These are phyloP conservation scores for Rhineura floridana DNA, from an alignment of 2,113 vertebrate genomes.

Conservation along the genomic window DNA sequence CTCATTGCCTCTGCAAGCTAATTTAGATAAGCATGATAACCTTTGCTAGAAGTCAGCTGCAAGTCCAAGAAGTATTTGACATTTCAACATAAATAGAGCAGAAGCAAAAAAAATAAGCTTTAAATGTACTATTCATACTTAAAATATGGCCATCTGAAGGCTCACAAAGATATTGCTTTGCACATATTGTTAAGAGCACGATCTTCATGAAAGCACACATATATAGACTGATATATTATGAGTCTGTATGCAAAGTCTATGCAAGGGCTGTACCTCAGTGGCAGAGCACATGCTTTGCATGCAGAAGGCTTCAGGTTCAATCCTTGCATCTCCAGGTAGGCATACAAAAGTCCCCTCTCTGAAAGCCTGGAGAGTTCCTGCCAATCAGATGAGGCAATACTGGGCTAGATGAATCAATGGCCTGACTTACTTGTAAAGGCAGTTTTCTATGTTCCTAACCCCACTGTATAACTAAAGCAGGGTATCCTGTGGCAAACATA, in stretches of 20 bases:
- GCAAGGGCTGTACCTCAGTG: no score
- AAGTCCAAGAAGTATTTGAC: background rate
- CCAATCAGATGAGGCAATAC: no score
- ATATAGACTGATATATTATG: background rate
- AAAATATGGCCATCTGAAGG: background rate
- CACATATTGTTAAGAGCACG: background rate
- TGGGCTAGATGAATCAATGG: no score
- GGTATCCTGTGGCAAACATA: background rate
- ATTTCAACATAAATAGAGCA: background rate
- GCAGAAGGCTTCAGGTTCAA: no score
- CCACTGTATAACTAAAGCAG: background rate
- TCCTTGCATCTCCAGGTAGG: no score
- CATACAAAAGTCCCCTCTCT: no score
- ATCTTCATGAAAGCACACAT: background rate
- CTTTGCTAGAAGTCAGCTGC: conserved; percentile 1
- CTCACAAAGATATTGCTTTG: background rate
- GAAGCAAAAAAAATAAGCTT: background rate
- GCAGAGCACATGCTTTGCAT: no score
- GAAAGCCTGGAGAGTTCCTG: no score
- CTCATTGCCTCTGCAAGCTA: background rate
- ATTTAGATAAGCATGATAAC: conserved; percentile 20
- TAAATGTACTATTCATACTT: background rate
- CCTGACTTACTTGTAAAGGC: no score
- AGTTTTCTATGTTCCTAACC: no score
- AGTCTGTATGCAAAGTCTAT: background rate